Conservation (phyloP, 2,888 invertebrate genomes). For the Dryobota labecula region DNA sequence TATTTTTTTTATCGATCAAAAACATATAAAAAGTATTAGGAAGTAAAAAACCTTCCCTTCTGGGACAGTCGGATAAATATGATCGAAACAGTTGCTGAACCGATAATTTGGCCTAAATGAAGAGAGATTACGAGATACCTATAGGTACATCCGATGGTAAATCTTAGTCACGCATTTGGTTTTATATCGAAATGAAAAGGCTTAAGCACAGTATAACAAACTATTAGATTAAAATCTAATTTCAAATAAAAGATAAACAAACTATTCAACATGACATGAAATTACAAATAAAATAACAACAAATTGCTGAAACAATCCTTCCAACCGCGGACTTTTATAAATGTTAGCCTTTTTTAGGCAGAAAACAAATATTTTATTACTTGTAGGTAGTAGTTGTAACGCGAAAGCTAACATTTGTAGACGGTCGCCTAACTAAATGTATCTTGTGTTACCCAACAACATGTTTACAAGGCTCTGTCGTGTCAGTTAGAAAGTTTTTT, state of each 20-base stretch:
- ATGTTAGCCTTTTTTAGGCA: constrained; percentile 46
- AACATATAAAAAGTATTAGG: too few relatives aligned
- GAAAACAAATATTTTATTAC: constrained; percentile 57
- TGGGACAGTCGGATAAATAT: too few relatives aligned
- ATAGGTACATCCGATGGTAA: too few relatives aligned
- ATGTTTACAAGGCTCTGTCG: constrained; percentile 44
- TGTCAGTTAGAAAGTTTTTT: constrained; percentile 28
- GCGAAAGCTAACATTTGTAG: constrained; percentile 52
- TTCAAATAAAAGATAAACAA: neutral
- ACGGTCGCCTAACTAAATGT: constrained; percentile 53
- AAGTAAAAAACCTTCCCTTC: too few relatives aligned
- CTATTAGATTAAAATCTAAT: constrained; percentile 3
- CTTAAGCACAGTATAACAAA: too few relatives aligned
- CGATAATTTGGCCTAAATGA: too few relatives aligned
- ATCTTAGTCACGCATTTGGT: too few relatives aligned
- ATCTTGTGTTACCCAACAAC: constrained; percentile 41
- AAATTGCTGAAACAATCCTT: constrained; percentile 18
- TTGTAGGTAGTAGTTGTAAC: constrained; percentile 41
- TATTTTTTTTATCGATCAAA: too few relatives aligned
- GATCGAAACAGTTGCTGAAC: too few relatives aligned
- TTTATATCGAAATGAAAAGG: too few relatives aligned
- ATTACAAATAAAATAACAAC: constrained; percentile 25
- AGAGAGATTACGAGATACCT: too few relatives aligned
- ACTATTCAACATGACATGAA: neutral
- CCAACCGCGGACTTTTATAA: constrained; percentile 20